Base-by-base conservation (phyloP, 1,140 invertebrate genomes). In the Nymphalis io region DNA sequence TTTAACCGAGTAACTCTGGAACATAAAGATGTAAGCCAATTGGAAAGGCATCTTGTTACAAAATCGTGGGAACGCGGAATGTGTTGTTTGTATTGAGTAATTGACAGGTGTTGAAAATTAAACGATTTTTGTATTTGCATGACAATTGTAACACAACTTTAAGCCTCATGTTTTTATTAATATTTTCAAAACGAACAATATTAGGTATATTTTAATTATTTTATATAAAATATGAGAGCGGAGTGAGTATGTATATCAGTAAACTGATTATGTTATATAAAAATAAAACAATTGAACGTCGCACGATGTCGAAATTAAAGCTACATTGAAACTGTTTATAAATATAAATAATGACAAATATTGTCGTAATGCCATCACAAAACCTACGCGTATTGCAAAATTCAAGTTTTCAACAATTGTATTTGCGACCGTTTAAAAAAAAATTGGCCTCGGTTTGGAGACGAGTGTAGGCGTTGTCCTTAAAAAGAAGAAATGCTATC, bases 381-480 rank as follows among this genome's bases (percentile, higher is more conserved):
- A 53, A 55, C 63, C 63, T 27, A 66, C 63, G n/a, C 10, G 6
- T 8, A 20, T 51, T 58, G 53, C 55, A 16, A 27, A 27, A 66
- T 66, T 18, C 55, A 59, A 42, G 55, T 57, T 44, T 57, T 66
- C 55, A 33, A 66, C 40, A 66, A 59, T 66, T 58, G 63, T 57
- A 44, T 18, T 16, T 44, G 23, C 3, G 27, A 39, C 4, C 42
- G 16, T 67, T 67, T 51, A 48, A 60, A 67, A 51, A 38, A 46
- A 59, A 59, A 46, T 58, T 55, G 51, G 40, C 63, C 12, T 42
- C 33, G 39, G 39, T 27, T 16, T 40, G 40, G 40, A n/a, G 33
- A 2, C 23, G 40, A 21, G 33, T 38, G 64, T 67, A 18, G 64
- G 64, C 42, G 44, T 55, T 21, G 64, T 67, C 55, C 57, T 59